Evolutionary conservation across 2,113 vertebrate genomes (phyloP).

Genomic region (Siphamia tubifer): DNA sequence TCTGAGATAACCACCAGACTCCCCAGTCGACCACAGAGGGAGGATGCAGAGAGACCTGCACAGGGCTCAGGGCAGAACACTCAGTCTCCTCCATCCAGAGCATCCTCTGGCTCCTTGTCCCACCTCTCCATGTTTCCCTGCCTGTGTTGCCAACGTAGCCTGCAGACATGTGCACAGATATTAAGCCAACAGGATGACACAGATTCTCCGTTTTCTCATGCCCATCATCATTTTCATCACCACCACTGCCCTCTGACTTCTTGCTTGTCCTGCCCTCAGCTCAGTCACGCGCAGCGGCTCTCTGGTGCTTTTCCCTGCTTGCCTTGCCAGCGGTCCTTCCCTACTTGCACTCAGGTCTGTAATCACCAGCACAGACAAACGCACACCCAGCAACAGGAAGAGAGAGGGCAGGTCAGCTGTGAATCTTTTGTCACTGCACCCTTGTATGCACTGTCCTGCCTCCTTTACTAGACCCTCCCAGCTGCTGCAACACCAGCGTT

Average conservation of each 20-base stretch:
- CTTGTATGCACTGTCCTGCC: constrained; percentile 80
- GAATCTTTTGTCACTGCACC: constrained; percentile 38
- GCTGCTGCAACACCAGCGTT: constrained; percentile 81
- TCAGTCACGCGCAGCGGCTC: constrained; percentile 40
- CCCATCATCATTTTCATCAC: constrained; percentile 74
- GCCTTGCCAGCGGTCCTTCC: constrained; percentile 67
- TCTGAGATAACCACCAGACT: background rate
- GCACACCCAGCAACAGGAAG: constrained; percentile 33
- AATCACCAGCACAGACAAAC: constrained; percentile 60
- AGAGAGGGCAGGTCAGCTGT: background rate
- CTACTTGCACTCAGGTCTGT: constrained; percentile 60
- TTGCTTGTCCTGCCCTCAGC: constrained; percentile 66
- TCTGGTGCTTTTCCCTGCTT: constrained; percentile 63
- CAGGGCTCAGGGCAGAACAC: constrained; percentile 16
- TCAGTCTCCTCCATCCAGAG: constrained; percentile 23
- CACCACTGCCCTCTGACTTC: constrained; percentile 72
- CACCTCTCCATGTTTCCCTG: constrained; percentile 72
- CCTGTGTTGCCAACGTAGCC: constrained; percentile 68
- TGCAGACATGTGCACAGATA: constrained; percentile 64
- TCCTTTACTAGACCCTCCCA: constrained; percentile 78
- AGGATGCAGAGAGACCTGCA: constrained; percentile 35
- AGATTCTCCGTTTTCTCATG: constrained; percentile 39
- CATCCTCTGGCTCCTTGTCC: constrained; percentile 24
- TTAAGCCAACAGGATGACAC: constrained; percentile 53
- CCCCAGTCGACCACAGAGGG: constrained; percentile 20